Percentiles rank a stretch among this genome's conserved stretches.
These are phyloP conservation scores for Drosophila pseudoananassae DNA, from an alignment of 1,140 invertebrate genomes.

Conservation along the genomic window DNA sequence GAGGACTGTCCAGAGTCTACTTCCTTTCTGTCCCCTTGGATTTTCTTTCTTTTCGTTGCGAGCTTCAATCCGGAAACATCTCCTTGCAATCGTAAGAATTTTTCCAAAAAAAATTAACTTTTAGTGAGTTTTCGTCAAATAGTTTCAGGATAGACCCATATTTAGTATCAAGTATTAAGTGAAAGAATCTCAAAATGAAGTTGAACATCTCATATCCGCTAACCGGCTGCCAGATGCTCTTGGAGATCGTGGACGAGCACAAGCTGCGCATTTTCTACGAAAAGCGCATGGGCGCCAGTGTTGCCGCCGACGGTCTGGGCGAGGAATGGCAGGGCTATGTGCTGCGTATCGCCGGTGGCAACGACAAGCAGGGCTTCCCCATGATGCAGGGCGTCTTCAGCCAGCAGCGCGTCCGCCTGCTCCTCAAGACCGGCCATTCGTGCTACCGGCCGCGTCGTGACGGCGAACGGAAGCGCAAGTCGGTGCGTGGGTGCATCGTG, in stretches of 20 bases:
- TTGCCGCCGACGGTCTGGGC: conserved; percentile 96
- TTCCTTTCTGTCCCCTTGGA: background rate
- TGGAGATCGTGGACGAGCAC: conserved; percentile 99
- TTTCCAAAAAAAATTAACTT: background rate
- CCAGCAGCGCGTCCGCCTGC: conserved; percentile 93
- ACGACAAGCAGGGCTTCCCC: conserved; percentile 99
- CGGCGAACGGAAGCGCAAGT: conserved; percentile 99
- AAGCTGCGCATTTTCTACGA: conserved; percentile 99
- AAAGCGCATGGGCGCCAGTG: conserved; percentile 98
- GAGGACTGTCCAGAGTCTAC: background rate
- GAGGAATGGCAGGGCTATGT: conserved; percentile 99
- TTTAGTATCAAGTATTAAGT: background rate
- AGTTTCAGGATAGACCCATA: background rate
- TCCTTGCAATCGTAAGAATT: background rate
- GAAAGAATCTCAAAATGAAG: conserved; percentile 86
- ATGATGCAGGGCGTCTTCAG: conserved; percentile 99
- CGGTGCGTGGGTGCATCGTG: conserved; percentile 99
- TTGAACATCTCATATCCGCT: conserved; percentile 99
- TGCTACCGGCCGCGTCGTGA: conserved; percentile 98
- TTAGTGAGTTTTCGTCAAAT: background rate
- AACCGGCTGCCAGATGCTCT: conserved; percentile 98
- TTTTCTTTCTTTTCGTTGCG: background rate
- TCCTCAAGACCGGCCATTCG: conserved; percentile 98
- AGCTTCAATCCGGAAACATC: background rate
- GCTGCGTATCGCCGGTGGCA: conserved; percentile 97